A percentile compares a stretch with the other conserved stretches of the same genome.
These are phyloP conservation scores for Cheilosia pagana DNA, from an alignment of 2,888 invertebrate genomes.

Conservation along the genomic window DNA sequence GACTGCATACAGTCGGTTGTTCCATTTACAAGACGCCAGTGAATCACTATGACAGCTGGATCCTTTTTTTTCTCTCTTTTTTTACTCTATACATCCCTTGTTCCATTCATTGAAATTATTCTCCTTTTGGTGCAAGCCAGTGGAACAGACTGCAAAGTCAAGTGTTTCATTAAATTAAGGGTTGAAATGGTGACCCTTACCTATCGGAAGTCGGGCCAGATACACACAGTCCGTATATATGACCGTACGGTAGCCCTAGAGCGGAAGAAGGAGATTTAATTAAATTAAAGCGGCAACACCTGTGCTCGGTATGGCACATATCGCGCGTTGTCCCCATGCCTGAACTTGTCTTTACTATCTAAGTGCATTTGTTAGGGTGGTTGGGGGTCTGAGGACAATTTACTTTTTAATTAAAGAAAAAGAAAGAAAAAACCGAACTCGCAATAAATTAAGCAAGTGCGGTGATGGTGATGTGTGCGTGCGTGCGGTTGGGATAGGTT, in stretches of 20 bases:
- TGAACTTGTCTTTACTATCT: not conserved
- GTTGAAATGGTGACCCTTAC: slow-evolving; percentile 57
- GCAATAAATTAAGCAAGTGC: not conserved
- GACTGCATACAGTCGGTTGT: slow-evolving; percentile 8
- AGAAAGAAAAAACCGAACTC: not conserved
- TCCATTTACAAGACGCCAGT: slow-evolving; percentile 25
- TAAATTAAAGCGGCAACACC: slow-evolving; percentile 72
- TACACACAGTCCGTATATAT: slow-evolving; percentile 29
- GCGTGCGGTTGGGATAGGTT: slow-evolving; percentile 13
- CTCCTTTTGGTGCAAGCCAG: slow-evolving; percentile 36
- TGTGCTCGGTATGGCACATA: slow-evolving; percentile 52
- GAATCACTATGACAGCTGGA: slow-evolving; percentile 58
- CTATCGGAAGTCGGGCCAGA: slow-evolving; percentile 40
- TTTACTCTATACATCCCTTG: not conserved
- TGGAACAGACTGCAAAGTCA: slow-evolving; percentile 55
- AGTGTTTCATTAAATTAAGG: slow-evolving; percentile 70
- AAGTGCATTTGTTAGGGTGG: slow-evolving; percentile 1
- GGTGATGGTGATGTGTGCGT: not conserved
- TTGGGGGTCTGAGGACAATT: slow-evolving; percentile 33
- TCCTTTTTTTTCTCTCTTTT: not conserved
- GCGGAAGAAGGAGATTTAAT: slow-evolving; percentile 68
- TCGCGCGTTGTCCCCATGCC: slow-evolving; percentile 33
- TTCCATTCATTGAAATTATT: slow-evolving; percentile 52
- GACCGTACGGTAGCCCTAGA: slow-evolving; percentile 27
- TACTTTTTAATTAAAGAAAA: slow-evolving; percentile 69